Conservation (phyloP, 2,113 vertebrate species). For the Columba livia region DNA sequence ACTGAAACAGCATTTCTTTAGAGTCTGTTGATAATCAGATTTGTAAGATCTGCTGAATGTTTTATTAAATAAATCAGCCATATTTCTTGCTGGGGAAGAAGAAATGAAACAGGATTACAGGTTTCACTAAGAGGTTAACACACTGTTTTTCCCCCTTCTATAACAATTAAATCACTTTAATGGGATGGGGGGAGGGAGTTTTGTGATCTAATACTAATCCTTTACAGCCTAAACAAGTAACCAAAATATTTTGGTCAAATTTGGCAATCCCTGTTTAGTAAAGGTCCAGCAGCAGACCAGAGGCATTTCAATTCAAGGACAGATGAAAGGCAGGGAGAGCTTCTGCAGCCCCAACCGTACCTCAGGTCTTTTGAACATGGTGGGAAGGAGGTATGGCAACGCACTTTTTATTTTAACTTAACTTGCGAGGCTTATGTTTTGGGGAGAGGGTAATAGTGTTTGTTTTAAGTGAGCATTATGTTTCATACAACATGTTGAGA, state of each 20-base stretch:
- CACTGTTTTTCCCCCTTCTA: background rate
- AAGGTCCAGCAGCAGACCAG: background rate
- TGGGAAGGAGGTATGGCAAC: fast-evolving
- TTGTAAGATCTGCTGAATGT: background rate
- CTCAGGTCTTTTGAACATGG: background rate
- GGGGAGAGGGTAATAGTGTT: background rate
- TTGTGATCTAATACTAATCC: background rate
- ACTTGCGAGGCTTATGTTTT: background rate
- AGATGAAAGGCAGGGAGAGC: background rate
- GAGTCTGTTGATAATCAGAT: background rate
- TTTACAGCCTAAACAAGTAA: background rate
- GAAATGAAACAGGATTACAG: background rate
- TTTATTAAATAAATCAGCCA: background rate
- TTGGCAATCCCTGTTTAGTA: background rate
- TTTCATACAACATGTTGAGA: background rate
- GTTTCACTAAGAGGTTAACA: background rate
- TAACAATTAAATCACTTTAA: background rate
- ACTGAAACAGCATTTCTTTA: background rate
- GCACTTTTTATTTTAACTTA: background rate
- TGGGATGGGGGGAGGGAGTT: background rate
- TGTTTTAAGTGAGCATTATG: background rate
- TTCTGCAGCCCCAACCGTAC: background rate
- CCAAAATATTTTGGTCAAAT: background rate
- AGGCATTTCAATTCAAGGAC: background rate
- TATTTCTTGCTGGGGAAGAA: background rate